Conservation (phyloP, 2,888 invertebrate genomes). For the Lepidochrysops patricia region DNA sequence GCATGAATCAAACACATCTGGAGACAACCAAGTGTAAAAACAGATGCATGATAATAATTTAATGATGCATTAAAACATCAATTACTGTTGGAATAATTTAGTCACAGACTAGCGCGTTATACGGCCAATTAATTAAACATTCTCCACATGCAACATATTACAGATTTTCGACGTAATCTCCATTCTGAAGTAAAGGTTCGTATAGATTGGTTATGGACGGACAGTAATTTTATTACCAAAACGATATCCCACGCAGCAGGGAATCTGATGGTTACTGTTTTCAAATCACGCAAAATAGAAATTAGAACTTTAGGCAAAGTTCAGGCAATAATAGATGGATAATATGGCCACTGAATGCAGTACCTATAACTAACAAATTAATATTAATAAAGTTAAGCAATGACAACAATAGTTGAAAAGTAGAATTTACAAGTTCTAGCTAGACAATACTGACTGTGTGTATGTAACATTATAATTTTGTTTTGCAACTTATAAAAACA, state of each 20-base stretch:
- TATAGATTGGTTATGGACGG: constrained; percentile 3
- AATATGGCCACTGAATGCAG: neutral
- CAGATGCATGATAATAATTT: neutral
- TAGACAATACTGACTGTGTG: too few relatives aligned
- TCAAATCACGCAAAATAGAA: neutral
- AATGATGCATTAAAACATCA: constrained; percentile 9
- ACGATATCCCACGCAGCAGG: neutral
- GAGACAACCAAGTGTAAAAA: constrained; percentile 1
- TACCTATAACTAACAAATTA: neutral
- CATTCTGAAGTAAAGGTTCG: neutral
- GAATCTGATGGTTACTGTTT: neutral
- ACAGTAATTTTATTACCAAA: neutral
- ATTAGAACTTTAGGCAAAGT: neutral
- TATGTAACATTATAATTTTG: neutral
- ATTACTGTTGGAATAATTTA: constrained; percentile 1
- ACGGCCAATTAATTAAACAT: constrained; percentile 1
- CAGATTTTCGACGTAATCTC: constrained; percentile 3
- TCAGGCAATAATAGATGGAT: neutral
- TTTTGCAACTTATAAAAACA: neutral
- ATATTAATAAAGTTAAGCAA: neutral
- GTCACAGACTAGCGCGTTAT: constrained; percentile 1
- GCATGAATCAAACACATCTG: neutral
- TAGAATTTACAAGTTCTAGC: neutral
- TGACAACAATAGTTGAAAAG: neutral
- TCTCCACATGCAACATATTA: constrained; percentile 2